A percentile compares a stretch with the other conserved stretches of the same genome.
These are phyloP conservation scores for Clusia tigrina DNA, from an alignment of 2,888 invertebrate genomes.

Conservation along the genomic window DNA sequence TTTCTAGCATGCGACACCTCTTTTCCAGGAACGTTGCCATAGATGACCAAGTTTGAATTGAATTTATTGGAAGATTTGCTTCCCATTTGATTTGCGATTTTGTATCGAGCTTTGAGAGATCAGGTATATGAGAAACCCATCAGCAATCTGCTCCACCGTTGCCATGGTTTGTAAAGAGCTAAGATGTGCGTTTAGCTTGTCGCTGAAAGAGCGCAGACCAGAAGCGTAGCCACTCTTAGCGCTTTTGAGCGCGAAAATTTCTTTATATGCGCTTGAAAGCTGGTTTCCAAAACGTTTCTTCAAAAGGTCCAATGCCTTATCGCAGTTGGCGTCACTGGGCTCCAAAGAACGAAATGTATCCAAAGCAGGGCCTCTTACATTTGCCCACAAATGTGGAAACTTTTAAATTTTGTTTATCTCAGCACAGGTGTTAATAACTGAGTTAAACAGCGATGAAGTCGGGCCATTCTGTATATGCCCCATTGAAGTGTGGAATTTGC, in stretches of 20 bases:
- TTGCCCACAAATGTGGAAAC: not conserved
- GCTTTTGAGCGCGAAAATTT: not conserved
- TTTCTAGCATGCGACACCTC: too few relatives aligned
- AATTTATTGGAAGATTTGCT: too few relatives aligned
- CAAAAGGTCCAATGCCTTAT: not conserved
- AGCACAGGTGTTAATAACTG: not conserved
- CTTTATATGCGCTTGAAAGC: too few relatives aligned
- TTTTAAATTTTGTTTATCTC: not conserved
- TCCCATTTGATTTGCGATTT: too few relatives aligned
- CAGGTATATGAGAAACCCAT: not conserved
- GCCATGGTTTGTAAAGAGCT: not conserved
- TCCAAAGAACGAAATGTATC: not conserved
- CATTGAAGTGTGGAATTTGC: not conserved
- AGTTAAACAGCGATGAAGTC: not conserved
- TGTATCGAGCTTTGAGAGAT: not conserved
- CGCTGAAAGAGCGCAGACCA: too few relatives aligned
- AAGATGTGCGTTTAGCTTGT: not conserved
- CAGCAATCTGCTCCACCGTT: not conserved
- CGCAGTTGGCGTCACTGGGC: not conserved
- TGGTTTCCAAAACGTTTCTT: not conserved
- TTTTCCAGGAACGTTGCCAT: too few relatives aligned
- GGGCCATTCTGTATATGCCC: not conserved
- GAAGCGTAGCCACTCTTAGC: not conserved
- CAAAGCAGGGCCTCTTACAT: not conserved
- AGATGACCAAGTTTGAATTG: too few relatives aligned